phyloP scores from a whole-genome alignment of 2,113 vertebrate genomes.

The Microcebus griseorufus region DNA sequence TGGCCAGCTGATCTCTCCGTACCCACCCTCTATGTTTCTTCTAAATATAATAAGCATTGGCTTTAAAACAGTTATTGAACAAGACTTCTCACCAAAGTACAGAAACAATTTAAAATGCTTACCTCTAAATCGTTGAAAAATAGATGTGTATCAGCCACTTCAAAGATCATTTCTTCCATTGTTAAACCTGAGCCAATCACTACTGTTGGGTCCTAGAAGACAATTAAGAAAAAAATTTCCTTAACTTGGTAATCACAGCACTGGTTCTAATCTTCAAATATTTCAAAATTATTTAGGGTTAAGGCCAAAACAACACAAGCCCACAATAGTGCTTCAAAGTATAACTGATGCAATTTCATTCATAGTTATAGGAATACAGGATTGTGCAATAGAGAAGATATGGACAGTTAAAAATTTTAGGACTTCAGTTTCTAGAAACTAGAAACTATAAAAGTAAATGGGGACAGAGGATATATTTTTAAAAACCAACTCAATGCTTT shows the following conservation, averaged over 20 bases:
- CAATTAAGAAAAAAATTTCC: not conserved
- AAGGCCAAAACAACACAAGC: not conserved
- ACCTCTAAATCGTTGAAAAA: slow-evolving; percentile 99
- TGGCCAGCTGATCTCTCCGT: not conserved
- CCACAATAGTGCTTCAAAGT: not conserved
- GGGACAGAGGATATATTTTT: not conserved
- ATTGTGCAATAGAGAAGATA: not conserved
- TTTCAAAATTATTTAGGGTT: slow-evolving; percentile 38
- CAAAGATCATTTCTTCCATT: slow-evolving; percentile 99
- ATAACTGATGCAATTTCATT: not conserved
- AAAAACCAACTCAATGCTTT: not conserved
- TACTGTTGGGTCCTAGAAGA: slow-evolving; percentile 92
- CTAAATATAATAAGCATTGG: not conserved
- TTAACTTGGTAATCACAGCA: not conserved
- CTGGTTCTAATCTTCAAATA: slow-evolving; percentile 22
- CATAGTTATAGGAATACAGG: not conserved
- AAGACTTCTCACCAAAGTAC: slow-evolving; percentile 19
- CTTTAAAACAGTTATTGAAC: not conserved
- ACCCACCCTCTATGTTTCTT: not conserved
- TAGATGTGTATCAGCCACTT: slow-evolving; percentile 97
- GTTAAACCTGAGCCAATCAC: slow-evolving; percentile 96
- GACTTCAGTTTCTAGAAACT: not conserved
- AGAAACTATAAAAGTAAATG: not conserved
- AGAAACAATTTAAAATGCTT: slow-evolving; percentile 52
- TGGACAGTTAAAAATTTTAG: slow-evolving; percentile 31